Evolutionary conservation across 2,888 invertebrate genomes (phyloP), one percentile per base, ranked within the genome.

Genomic region (Apotomis capreana): DNA sequence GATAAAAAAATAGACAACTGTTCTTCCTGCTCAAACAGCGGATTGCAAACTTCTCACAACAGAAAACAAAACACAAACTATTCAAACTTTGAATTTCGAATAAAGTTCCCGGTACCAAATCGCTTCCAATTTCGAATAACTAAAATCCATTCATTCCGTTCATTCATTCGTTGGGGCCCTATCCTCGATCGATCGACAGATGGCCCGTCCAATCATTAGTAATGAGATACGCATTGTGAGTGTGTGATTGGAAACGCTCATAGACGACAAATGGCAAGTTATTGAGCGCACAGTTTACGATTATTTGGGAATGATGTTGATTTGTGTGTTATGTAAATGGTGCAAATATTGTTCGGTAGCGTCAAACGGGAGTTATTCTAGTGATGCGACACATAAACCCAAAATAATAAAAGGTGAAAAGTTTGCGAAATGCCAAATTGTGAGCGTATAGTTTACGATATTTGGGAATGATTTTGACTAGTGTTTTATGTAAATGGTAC

Each of bases 131-230:
- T 60, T 40, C 52, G 44, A 68, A 60, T 49, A 49, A 51, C 37
- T 37, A 15, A 65, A 51, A 68, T 26, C 5, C 44, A 65, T 65
- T 55, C 46, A 9, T 51, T 65, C 57, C 57, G 12, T 51, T 62
- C 37, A 49, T 58, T 58, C 51, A 36, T 49, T 67, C 49, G 49
- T 36, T 69, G 68, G 76, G 74, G 79, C 81, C 81, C 78, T 81
- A 80, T 79, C 75, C 84, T 86, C 82, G 77, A 78, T 80, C 73
- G 69, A 44, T 76, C 84, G 89, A 88, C 90, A 90, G 90, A 90
- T 90, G 90, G 89, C 82, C 77, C 76, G 74, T 75, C 84, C 84
- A 84, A 87, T 87, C 86, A 83, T 79, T 80, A 76, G 81, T 84
- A 85, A 85, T 83, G 82, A 83, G 86, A 84, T 83, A 81, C 81